Percentiles rank a stretch among this genome's conserved stretches.
These are phyloP conservation scores for Campoletis raptor DNA, from an alignment of 2,888 invertebrate species.

Conservation along the genomic window DNA sequence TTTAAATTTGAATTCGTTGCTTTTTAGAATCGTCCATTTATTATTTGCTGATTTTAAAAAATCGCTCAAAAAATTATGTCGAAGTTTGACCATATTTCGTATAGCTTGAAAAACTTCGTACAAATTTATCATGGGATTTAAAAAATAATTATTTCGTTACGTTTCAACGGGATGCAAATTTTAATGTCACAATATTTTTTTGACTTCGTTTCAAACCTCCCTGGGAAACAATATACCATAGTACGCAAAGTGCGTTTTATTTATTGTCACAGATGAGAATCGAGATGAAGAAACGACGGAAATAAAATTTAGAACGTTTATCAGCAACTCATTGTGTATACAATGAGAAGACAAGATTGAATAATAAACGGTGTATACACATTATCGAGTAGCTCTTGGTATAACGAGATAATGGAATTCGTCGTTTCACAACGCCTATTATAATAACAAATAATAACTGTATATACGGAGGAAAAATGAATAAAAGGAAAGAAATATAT, in stretches of 20 bases:
- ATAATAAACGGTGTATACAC: not conserved
- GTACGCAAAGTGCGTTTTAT: constrained; percentile 51
- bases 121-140: not conserved
- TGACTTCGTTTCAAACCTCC: constrained; percentile 28
- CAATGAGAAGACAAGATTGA: constrained; percentile 3
- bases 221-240: constrained; percentile 27
- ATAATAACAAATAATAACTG: constrained; percentile 70
- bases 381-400: constrained; percentile 38
- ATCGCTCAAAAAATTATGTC: not conserved
- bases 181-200: not conserved
- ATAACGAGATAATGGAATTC: constrained; percentile 52
- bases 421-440: constrained; percentile 65
- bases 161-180: not conserved
- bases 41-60: not conserved
- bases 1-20: not conserved
- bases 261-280: constrained; percentile 40
- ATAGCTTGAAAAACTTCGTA: not conserved
- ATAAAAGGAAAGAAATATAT: constrained; percentile 68
- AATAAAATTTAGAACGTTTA: constrained; percentile 1
- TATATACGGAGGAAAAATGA: constrained; percentile 71
- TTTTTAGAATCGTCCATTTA: not conserved
- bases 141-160: not conserved
- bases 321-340: constrained; percentile 17
- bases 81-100: not conserved
- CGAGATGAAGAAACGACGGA: constrained; percentile 1